Conservation (phyloP, 2,113 vertebrate species). For the Leptocoma aspasia region DNA sequence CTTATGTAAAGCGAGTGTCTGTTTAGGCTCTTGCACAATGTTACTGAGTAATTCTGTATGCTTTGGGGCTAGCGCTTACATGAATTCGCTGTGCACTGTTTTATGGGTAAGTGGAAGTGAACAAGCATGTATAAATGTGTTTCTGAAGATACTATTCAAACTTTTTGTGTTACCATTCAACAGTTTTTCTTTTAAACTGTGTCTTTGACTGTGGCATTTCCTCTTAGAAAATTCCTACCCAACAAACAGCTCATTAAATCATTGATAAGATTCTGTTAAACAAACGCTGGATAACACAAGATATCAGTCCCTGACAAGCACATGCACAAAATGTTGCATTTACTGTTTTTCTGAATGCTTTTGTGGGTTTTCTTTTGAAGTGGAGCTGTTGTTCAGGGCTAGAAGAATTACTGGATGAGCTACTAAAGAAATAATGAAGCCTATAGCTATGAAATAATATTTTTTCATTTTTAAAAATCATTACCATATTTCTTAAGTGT, state of each 20-base stretch:
- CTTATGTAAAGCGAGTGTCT: background rate
- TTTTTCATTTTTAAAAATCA: background rate
- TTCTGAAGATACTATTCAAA: slow-evolving; percentile 30
- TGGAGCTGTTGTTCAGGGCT: background rate
- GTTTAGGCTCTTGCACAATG: background rate
- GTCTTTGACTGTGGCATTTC: background rate
- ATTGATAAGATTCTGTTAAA: slow-evolving; percentile 14
- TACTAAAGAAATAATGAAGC: slow-evolving; percentile 32
- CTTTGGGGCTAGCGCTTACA: background rate
- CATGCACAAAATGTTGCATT: background rate
- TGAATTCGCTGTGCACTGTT: background rate
- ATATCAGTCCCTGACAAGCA: background rate
- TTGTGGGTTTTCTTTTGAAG: slow-evolving; percentile 26
- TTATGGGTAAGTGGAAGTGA: slow-evolving; percentile 26
- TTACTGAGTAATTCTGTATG: background rate
- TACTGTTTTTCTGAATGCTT: background rate
- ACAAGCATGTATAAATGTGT: slow-evolving; percentile 10
- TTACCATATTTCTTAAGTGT: background rate
- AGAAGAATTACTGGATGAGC: background rate
- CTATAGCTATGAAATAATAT: background rate
- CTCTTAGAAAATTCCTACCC: background rate
- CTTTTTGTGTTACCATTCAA: background rate
- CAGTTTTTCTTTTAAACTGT: background rate
- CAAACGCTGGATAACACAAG: background rate
- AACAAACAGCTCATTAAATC: slow-evolving; percentile 39